A percentile compares a stretch with the other conserved stretches of the same genome.
These are phyloP conservation scores for Trichogramma evanescens DNA, from an alignment of 2,888 invertebrate species.

Conservation along the genomic window DNA sequence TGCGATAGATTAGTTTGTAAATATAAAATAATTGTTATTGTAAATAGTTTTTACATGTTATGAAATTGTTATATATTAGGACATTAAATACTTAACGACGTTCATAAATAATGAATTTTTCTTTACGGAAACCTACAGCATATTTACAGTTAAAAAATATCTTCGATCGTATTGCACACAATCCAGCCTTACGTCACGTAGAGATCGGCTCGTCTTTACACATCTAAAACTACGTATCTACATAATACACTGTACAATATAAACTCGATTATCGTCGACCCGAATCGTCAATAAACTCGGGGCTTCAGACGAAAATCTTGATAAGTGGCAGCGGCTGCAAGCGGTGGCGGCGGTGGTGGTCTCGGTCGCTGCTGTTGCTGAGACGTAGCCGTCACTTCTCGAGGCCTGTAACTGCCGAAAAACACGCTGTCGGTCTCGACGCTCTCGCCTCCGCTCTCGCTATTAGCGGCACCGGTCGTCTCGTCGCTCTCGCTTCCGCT, in stretches of 20 bases:
- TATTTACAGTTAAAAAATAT: not conserved
- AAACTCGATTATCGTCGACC: too few relatives aligned
- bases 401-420: slow-evolving; percentile 62
- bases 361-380: not conserved
- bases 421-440: slow-evolving; percentile 81
- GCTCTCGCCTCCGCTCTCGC: slow-evolving; percentile 83
- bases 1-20: not conserved
- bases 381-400: not conserved
- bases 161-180: too few relatives aligned
- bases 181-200: too few relatives aligned
- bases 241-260: too few relatives aligned
- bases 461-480: slow-evolving; percentile 49
- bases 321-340: not conserved
- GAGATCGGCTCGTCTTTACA: too few relatives aligned
- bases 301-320: slow-evolving; percentile 9
- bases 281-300: slow-evolving; percentile 2
- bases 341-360: not conserved
- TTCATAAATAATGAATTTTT: not conserved
- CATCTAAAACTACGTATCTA: too few relatives aligned
- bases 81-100: not conserved
- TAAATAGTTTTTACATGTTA: not conserved
- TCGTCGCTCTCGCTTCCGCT: slow-evolving; percentile 73
- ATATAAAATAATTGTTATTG: not conserved
- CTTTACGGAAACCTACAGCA: not conserved
- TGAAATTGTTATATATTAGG: not conserved